phyloP scores from a whole-genome alignment of 2,113 vertebrate genomes.

The Rhombomys opimus region DNA sequence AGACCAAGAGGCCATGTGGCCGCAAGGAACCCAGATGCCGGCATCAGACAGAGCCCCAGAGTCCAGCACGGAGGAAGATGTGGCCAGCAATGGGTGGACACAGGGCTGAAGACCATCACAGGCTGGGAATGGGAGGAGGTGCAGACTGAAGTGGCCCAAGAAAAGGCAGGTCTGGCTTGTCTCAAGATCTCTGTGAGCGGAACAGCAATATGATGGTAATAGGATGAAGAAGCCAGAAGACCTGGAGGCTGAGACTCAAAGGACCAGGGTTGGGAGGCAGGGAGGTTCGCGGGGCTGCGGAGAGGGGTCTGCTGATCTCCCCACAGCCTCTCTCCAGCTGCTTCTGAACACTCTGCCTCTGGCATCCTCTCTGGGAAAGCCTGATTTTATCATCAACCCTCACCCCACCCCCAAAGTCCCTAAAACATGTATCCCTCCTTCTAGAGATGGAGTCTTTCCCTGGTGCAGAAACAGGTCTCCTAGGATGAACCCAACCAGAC shows the following conservation, averaged over 20 bases:
- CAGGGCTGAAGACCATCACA: neutral
- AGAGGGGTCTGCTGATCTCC: neutral
- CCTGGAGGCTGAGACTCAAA: neutral
- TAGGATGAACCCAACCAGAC: neutral
- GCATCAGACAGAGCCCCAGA: neutral
- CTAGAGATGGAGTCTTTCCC: slow-evolving; percentile 39
- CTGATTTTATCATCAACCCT: slow-evolving; percentile 72
- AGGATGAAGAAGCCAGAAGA: neutral
- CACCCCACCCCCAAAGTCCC: neutral
- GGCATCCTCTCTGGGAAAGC: slow-evolving; percentile 37
- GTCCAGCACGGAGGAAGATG: neutral
- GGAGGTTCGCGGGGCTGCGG: neutral
- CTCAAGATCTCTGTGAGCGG: neutral
- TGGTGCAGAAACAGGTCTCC: neutral
- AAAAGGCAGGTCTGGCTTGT: neutral
- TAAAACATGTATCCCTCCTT: neutral
- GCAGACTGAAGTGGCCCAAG: neutral
- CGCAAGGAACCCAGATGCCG: too few relatives aligned
- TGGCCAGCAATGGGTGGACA: too few relatives aligned
- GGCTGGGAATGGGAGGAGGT: fast-evolving
- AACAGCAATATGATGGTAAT: neutral
- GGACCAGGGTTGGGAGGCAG: neutral
- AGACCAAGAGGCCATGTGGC: neutral
- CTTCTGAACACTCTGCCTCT: neutral
- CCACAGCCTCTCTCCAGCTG: neutral